These are phyloP conservation scores for Spisula solida DNA, from an alignment of 2,888 invertebrate genomes.

Conservation along the genomic window DNA sequence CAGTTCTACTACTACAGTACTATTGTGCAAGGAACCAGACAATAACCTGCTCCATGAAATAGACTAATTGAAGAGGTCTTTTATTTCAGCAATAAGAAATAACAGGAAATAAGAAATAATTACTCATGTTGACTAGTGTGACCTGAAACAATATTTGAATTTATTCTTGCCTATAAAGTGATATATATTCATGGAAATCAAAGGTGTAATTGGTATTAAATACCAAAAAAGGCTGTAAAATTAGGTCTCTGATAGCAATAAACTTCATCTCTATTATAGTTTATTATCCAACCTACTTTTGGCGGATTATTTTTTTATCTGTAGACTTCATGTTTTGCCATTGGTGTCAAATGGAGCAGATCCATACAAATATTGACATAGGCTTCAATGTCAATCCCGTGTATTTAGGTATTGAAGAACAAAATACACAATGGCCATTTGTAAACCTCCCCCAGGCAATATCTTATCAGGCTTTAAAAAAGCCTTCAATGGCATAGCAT, in stretches of 20 bases:
- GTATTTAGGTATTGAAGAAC: not conserved
- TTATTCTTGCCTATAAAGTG: not conserved
- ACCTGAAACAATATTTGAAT: too few relatives aligned
- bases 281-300: not conserved
- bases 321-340: not conserved
- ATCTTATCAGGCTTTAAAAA: not conserved
- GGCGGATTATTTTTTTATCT: not conserved
- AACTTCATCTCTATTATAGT: not conserved
- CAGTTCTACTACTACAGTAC: not conserved
- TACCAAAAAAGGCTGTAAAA: not conserved
- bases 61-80: too few relatives aligned
- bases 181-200: not conserved
- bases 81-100: too few relatives aligned
- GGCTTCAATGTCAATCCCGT: not conserved
- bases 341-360: conserved; percentile 2
- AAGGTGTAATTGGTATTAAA: not conserved
- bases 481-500: not conserved
- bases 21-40: too few relatives aligned
- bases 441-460: not conserved
- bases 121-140: too few relatives aligned
- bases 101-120: too few relatives aligned
- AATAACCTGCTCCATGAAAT: too few relatives aligned
- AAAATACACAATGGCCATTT: not conserved
- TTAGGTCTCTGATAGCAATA: not conserved
- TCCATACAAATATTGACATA: conserved; percentile 12